These are phyloP conservation scores for Apodemia duryi DNA, from an alignment of 2,888 invertebrate genomes.

Conservation along the genomic window DNA sequence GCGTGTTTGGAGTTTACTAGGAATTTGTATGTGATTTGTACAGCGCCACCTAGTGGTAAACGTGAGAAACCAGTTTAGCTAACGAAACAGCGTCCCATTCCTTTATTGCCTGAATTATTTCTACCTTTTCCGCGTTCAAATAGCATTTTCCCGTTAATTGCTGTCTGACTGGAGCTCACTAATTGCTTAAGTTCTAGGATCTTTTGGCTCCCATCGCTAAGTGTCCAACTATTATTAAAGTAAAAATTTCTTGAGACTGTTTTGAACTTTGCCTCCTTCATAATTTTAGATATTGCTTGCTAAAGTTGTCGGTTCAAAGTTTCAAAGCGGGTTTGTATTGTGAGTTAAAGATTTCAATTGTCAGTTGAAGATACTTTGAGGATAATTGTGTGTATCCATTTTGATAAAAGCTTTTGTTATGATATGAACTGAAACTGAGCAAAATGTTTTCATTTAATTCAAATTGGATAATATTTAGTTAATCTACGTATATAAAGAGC, in stretches of 20 bases:
- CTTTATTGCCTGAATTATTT: constrained; percentile 74
- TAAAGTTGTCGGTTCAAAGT: constrained; percentile 14
- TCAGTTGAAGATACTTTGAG: not conserved
- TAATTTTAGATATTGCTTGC: constrained; percentile 46
- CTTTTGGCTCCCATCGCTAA: constrained; percentile 64
- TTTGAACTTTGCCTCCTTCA: constrained; percentile 59
- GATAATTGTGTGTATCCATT: not conserved
- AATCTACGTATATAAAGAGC: too few species aligned
- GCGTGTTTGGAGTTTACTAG: too few species aligned
- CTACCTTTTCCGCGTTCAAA: constrained; percentile 71
- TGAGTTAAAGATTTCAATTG: constrained; percentile 11
- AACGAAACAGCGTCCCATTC: constrained; percentile 52
- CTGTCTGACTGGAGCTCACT: constrained; percentile 74
- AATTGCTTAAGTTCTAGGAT: constrained; percentile 77
- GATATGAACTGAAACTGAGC: not conserved
- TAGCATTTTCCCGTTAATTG: constrained; percentile 74
- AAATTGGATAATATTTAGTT: too few species aligned
- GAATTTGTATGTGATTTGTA: too few species aligned
- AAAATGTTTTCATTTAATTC: not conserved
- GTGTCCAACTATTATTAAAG: constrained; percentile 69
- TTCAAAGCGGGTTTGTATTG: constrained; percentile 3
- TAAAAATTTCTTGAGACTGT: constrained; percentile 67
- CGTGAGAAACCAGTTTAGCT: too few species aligned
- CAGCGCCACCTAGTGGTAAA: too few species aligned
- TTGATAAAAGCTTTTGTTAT: not conserved